Conservation (phyloP, 2,113 vertebrate species). For the Crotalus helleri region DNA sequence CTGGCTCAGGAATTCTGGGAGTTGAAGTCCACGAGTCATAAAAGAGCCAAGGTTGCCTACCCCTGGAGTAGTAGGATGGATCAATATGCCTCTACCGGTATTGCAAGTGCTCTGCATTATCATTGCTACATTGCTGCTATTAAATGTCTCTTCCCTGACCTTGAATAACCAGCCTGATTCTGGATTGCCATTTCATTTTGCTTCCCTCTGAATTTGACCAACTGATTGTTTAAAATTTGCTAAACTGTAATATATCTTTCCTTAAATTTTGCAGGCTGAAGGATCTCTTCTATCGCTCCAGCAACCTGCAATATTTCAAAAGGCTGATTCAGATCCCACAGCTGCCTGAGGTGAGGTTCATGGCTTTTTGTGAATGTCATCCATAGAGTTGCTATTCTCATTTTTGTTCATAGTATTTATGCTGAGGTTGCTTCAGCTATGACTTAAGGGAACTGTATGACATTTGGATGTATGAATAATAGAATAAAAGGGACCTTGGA, state of each 20-base stretch:
- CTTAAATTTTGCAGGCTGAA: conserved; percentile 77
- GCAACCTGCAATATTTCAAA: conserved; percentile 98
- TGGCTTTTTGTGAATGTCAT: neutral
- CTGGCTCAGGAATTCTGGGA: too few relatives aligned
- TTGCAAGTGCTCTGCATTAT: neutral
- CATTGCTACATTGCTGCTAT: neutral
- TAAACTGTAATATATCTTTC: neutral
- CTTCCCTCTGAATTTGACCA: neutral
- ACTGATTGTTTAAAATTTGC: neutral
- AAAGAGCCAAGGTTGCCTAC: too few relatives aligned
- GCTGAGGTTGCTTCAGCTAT: neutral
- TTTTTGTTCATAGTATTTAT: neutral
- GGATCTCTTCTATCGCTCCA: conserved; percentile 95
- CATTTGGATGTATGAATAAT: neutral
- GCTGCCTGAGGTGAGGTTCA: conserved; percentile 87
- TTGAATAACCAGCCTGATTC: neutral
- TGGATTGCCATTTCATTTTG: neutral
- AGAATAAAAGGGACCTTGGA: neutral
- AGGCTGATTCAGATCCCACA: conserved; percentile 96
- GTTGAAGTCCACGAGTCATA: too few relatives aligned
- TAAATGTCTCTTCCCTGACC: neutral
- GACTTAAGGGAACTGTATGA: neutral
- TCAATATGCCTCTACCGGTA: neutral
- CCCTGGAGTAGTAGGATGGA: neutral
- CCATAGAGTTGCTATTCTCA: neutral